phyloP scores from a whole-genome alignment of 2,888 invertebrate genomes.

The Acheta domesticus region DNA sequence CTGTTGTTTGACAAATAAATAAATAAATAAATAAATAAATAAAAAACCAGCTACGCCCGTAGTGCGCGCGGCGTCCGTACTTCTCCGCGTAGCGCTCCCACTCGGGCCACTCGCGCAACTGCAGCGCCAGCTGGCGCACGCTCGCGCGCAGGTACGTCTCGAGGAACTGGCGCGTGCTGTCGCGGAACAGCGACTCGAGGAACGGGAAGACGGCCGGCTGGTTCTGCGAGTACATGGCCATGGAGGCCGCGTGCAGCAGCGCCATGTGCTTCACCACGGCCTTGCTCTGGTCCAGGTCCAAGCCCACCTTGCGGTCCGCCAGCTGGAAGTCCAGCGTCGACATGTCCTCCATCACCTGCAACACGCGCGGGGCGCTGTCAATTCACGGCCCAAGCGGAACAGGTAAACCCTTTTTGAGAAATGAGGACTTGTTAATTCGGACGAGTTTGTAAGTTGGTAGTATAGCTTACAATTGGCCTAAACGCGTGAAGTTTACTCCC shows the following conservation, averaged over 20 bases:
- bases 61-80: not conserved
- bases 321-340: not conserved
- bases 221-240: not conserved
- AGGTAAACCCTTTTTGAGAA: no score
- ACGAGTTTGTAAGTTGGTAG: no score
- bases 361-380: not conserved
- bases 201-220: not conserved
- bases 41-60: no score
- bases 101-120: constrained; percentile 1
- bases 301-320: not conserved
- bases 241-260: not conserved
- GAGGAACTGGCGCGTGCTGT: not conserved
- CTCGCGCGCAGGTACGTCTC: not conserved
- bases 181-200: not conserved
- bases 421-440: no score
- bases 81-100: not conserved
- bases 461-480: no score
- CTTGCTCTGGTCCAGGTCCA: not conserved
- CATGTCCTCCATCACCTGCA: not conserved
- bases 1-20: no score
- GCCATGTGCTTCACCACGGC: not conserved
- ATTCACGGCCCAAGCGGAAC: no score
- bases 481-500: no score
- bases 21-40: no score
- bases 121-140: not conserved